Base-by-base conservation (phyloP, 2,888 invertebrate species). In the Leptothorax acervorum region DNA sequence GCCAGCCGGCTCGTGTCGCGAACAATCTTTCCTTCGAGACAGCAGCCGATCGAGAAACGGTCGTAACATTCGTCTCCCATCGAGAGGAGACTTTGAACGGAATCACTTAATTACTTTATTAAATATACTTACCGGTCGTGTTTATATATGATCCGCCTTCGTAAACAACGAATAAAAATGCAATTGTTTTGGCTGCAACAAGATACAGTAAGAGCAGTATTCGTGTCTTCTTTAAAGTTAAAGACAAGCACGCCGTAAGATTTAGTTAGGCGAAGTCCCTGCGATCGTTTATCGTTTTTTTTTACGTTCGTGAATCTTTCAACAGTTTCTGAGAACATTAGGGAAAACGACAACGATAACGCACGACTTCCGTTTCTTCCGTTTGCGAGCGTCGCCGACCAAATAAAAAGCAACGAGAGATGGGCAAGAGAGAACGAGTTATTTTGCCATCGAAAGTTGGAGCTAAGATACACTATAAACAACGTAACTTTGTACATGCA, bases 381-480 rank as follows among this genome's bases (percentile, higher is more conserved):
- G 81, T 70, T 66, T 35, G 81, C 73, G 51, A 60, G 31, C 62
- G 60, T 68, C 74, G 74, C 75, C 57, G 51, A 55, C 57, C 76
- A 84, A 89, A 87, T 85, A 87, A 87, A 89, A 83, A 62, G 51
- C 53, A 62, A 57, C n/a, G 60, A 42, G 55, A 35, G 42, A 23
- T 73, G 31, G 18, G 55, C 75, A 45, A 53, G 39, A 60, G 18
- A 31, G 35, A 8, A 48, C 15, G 68, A 85, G 82, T 85, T 89
- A 85, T 84, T 83, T 84, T 62, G 42, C 60, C 83, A 86, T 86
- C 81, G 88, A 85, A 78, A 78, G 60, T 70, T 63, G 66, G 76
- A 88, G 73, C 86, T 84, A 73, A 88, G 63, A 62, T 82, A 48
- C 63, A 78, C 75, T 79, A 87, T 87, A 85, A 89, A 86, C 84